These are phyloP conservation scores for Grallaria varia DNA, from an alignment of 2,113 vertebrate species.

Conservation along the genomic window DNA sequence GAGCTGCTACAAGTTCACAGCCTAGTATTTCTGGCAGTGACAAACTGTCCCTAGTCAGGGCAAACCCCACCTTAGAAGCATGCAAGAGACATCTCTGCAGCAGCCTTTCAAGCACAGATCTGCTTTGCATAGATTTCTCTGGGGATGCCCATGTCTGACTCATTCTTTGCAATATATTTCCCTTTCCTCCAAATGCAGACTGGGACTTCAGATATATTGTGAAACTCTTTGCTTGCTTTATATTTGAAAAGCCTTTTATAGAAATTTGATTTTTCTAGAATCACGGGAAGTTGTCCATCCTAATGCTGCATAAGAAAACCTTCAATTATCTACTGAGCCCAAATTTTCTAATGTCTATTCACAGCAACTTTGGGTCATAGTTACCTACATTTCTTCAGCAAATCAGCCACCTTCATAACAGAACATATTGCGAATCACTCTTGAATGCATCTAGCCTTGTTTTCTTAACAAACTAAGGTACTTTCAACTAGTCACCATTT, in stretches of 20 bases:
- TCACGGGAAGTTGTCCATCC: background rate
- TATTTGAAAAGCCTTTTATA: background rate
- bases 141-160: background rate
- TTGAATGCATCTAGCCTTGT: conserved; percentile 38
- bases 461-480: conserved; percentile 31
- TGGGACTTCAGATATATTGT: background rate
- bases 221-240: background rate
- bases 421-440: conserved; percentile 34
- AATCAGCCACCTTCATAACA: conserved; percentile 30
- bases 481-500: conserved; percentile 8
- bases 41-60: background rate
- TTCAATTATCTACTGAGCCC: background rate
- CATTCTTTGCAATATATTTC: background rate
- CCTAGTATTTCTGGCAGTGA: background rate
- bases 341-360: conserved; percentile 37
- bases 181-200: background rate
- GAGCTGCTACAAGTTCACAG: background rate
- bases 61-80: background rate
- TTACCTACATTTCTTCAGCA: conserved; percentile 43
- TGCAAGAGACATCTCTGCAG: background rate
- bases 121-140: background rate
- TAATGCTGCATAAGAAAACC: background rate
- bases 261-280: conserved; percentile 23
- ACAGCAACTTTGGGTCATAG: conserved; percentile 22
- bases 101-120: background rate